Evolutionary conservation across 2,797 vertebrate species (phyloP).

Genomic region (Melanogrammus aeglefinus): DNA sequence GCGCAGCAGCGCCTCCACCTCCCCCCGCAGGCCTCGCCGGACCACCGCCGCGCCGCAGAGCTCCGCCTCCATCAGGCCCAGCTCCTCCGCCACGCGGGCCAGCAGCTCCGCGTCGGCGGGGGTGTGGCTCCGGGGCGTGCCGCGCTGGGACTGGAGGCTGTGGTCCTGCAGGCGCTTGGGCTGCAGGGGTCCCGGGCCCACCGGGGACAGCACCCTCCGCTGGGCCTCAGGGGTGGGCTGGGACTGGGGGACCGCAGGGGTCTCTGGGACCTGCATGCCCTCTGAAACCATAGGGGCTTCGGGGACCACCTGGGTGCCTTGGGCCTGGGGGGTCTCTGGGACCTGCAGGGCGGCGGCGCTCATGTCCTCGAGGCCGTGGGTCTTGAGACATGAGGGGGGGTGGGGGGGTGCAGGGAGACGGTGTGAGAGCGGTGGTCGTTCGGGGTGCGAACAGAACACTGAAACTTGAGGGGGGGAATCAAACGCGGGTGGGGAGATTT

Average conservation of each 20-base stretch:
- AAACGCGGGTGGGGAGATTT: constrained; percentile 9
- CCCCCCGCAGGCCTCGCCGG: constrained; percentile 74
- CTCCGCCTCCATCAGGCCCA: constrained; percentile 66
- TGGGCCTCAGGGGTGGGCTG: constrained; percentile 26
- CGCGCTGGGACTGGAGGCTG: constrained; percentile 82
- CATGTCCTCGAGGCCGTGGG: constrained; percentile 64
- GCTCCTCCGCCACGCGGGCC: constrained; percentile 76
- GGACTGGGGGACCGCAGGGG: too few relatives aligned
- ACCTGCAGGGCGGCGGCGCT: constrained; percentile 33
- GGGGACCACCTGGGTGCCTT: too few relatives aligned
- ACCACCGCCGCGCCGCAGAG: constrained; percentile 65
- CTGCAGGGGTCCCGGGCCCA: constrained; percentile 77
- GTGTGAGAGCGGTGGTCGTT: constrained; percentile 54
- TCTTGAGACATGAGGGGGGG: constrained; percentile 71
- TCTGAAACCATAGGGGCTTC: too few relatives aligned
- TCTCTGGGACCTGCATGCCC: too few relatives aligned
- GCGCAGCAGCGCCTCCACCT: constrained; percentile 81
- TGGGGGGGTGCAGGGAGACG: constrained; percentile 39
- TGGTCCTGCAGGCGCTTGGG: constrained; percentile 86
- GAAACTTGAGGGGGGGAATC: constrained; percentile 2
- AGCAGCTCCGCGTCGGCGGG: constrained; percentile 87
- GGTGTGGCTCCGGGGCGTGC: constrained; percentile 86
- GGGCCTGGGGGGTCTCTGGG: too few relatives aligned
- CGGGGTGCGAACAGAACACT: neutral
- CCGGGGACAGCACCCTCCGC: constrained; percentile 59